These are phyloP conservation scores for Trissonchulus latispiculum DNA, from an alignment of 2,888 invertebrate genomes.

Conservation along the genomic window DNA sequence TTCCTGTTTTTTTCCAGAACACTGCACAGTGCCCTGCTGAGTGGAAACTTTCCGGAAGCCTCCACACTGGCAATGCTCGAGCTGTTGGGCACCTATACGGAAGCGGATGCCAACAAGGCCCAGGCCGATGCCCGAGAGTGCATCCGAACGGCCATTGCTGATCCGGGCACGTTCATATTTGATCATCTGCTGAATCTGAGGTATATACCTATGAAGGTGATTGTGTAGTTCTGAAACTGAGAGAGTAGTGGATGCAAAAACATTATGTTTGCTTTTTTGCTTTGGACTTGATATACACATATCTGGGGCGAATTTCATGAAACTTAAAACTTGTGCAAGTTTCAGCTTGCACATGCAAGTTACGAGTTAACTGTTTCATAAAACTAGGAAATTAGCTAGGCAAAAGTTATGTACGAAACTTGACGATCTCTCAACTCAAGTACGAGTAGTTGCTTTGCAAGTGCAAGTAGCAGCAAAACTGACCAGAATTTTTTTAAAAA, in stretches of 20 bases:
- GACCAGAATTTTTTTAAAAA: too few relatives aligned
- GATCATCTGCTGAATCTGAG: conserved; percentile 85
- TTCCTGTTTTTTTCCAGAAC: neutral
- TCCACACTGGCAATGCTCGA: conserved; percentile 66
- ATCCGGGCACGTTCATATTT: conserved; percentile 84
- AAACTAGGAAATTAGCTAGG: too few relatives aligned
- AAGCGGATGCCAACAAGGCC: conserved; percentile 81
- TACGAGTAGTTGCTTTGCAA: too few relatives aligned
- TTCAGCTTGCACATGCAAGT: too few relatives aligned
- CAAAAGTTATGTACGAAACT: too few relatives aligned
- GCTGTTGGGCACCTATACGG: conserved; percentile 86
- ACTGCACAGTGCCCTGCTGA: neutral
- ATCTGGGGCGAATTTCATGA: too few relatives aligned
- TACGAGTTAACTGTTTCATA: too few relatives aligned
- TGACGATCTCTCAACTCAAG: too few relatives aligned
- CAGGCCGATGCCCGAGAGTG: conserved; percentile 84
- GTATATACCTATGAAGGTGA: conserved; percentile 27
- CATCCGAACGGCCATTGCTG: conserved; percentile 84
- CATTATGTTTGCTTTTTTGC: too few relatives aligned
- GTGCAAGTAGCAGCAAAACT: too few relatives aligned
- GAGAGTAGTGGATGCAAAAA: conserved; percentile 1
- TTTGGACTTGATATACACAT: too few relatives aligned
- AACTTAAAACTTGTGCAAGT: too few relatives aligned
- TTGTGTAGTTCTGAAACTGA: neutral
- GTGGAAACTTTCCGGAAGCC: conserved; percentile 25